Evolutionary conservation across 2,113 vertebrate genomes (phyloP).

Genomic region (Naja naja): DNA sequence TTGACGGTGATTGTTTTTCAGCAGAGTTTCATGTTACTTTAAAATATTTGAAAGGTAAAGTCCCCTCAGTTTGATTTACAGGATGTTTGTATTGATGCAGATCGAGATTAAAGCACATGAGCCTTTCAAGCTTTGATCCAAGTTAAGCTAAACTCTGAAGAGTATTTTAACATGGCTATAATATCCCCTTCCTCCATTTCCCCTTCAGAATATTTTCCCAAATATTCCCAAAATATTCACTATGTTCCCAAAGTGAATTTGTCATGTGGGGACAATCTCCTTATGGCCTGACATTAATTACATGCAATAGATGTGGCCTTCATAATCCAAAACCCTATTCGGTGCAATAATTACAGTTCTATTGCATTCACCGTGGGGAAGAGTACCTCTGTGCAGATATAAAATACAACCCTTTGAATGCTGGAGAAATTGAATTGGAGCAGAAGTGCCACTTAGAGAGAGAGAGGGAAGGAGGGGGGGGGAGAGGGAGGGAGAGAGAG

Average conservation of each 20-base stretch:
- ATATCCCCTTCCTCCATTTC: neutral
- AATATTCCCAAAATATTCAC: no score
- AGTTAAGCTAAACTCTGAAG: neutral
- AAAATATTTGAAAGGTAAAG: neutral
- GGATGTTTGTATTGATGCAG: neutral
- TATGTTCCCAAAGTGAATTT: neutral
- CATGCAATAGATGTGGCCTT: neutral
- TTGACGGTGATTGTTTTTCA: neutral
- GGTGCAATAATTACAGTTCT: neutral
- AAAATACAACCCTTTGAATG: neutral
- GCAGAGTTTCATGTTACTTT: neutral
- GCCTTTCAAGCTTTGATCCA: neutral
- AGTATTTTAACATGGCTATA: neutral
- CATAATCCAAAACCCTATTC: neutral
- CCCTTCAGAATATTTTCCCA: neutral
- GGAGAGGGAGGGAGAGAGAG: neutral
- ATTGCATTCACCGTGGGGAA: neutral
- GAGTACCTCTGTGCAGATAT: neutral
- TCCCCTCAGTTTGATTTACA: neutral
- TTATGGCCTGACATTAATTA: neutral
- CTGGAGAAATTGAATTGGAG: neutral
- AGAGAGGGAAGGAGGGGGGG: no score
- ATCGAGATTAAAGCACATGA: neutral
- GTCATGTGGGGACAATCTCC: neutral
- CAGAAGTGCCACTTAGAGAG: neutral